A percentile compares a stretch with the other conserved stretches of the same genome.
These are phyloP conservation scores for Oxytorus armatus DNA, from an alignment of 2,888 invertebrate genomes.

Conservation along the genomic window DNA sequence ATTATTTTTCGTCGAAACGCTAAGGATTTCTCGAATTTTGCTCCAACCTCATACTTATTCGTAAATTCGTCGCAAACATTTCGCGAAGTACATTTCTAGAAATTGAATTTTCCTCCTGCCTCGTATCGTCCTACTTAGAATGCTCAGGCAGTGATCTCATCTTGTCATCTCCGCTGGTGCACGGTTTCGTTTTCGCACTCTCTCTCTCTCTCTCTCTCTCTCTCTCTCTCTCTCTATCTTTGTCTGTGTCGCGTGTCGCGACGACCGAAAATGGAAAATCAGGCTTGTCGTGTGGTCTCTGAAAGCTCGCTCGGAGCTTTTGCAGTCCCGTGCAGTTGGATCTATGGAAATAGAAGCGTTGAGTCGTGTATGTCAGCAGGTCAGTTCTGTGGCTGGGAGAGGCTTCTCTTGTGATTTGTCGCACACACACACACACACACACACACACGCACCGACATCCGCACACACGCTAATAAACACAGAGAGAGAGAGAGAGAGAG, in stretches of 20 bases:
- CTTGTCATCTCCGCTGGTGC: constrained; percentile 32
- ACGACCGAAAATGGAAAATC: constrained; percentile 66
- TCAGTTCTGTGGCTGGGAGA: constrained; percentile 53
- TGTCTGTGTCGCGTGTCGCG: constrained; percentile 39
- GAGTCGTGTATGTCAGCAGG: constrained; percentile 65
- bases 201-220: background rate
- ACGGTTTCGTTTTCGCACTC: constrained; percentile 52
- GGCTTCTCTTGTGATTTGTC: constrained; percentile 20
- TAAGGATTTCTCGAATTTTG: background rate
- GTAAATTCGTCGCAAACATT: constrained; percentile 6
- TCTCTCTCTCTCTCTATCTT: background rate
- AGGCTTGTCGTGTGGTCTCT: constrained; percentile 51
- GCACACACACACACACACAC: background rate
- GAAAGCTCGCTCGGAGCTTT: constrained; percentile 32
- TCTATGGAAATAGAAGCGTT: constrained; percentile 67
- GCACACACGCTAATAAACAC: too few relatives aligned
- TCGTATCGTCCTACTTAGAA: constrained; percentile 41
- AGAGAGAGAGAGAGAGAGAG: too few relatives aligned
- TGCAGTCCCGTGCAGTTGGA: constrained; percentile 44
- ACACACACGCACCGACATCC: background rate
- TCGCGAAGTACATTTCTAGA: constrained; percentile 19
- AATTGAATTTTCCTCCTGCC: constrained; percentile 27
- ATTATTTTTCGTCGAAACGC: too few relatives aligned
- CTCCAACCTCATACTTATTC: background rate
- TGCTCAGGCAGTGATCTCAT: constrained; percentile 31